These are phyloP conservation scores for Mirza zaza DNA, from an alignment of 2,113 vertebrate genomes.

Conservation along the genomic window DNA sequence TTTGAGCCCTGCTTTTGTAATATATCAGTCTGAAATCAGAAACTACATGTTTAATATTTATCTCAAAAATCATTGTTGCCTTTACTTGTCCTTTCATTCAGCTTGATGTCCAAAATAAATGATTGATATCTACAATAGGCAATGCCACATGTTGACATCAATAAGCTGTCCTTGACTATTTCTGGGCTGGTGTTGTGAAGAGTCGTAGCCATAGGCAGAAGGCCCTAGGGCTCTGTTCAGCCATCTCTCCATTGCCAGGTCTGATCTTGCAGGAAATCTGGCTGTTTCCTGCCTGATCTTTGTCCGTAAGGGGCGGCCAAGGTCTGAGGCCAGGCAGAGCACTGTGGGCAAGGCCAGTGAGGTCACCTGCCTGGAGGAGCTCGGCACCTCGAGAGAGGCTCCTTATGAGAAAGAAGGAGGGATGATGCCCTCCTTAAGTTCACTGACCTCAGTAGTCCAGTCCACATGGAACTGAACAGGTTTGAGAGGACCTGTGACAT, in stretches of 20 bases:
- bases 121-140: conserved; percentile 23
- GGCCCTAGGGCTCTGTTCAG: background rate
- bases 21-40: conserved; percentile 57
- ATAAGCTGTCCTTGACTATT: background rate
- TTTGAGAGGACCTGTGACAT: background rate
- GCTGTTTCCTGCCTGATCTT: background rate
- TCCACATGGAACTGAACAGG: background rate
- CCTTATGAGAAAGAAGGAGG: background rate
- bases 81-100: conserved; percentile 27
- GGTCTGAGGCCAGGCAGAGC: background rate
- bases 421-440: background rate
- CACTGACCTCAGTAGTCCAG: background rate
- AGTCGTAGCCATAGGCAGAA: background rate
- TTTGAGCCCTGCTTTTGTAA: conserved; percentile 56
- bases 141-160: background rate
- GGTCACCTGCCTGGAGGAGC: background rate
- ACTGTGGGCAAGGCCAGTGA: background rate
- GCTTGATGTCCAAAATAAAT: conserved; percentile 47
- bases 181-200: background rate
- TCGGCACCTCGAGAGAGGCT: background rate
- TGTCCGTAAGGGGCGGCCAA: background rate
- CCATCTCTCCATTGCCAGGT: background rate
- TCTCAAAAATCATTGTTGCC: conserved; percentile 53
- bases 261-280: background rate
- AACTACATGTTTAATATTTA: conserved; percentile 56